These are phyloP conservation scores for Xanthorhoe designata DNA, from an alignment of 2,888 invertebrate genomes.

Conservation along the genomic window DNA sequence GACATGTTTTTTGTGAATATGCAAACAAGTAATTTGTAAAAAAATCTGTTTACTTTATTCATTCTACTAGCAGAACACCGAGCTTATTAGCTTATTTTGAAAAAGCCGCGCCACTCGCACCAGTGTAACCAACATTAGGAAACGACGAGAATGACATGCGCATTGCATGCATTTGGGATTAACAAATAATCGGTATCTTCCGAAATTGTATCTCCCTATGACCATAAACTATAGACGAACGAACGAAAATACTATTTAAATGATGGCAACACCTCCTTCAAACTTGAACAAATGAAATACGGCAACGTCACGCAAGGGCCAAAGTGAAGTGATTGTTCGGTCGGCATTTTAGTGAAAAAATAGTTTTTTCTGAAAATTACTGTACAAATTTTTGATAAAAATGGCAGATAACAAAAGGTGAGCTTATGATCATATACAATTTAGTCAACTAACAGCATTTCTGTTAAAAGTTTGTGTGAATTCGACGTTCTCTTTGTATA, in stretches of 20 bases:
- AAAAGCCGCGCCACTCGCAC: too few relatives aligned
- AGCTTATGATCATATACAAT: slow-evolving; percentile 47
- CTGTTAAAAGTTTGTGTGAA: slow-evolving; percentile 29
- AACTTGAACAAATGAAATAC: slow-evolving; percentile 84
- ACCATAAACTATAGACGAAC: slow-evolving; percentile 29
- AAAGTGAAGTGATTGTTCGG: slow-evolving; percentile 71
- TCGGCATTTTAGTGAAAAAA: slow-evolving; percentile 69
- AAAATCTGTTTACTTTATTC: too few relatives aligned
- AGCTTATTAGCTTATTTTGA: too few relatives aligned
- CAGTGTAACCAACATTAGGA: background rate
- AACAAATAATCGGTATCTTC: slow-evolving; percentile 32
- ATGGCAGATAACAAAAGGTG: slow-evolving; percentile 87
- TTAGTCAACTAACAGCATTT: background rate
- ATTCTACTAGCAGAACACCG: too few relatives aligned
- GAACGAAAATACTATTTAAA: too few relatives aligned
- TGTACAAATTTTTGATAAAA: slow-evolving; percentile 67
- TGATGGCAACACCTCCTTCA: slow-evolving; percentile 62
- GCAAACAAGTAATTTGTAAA: too few relatives aligned
- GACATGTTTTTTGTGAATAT: too few relatives aligned
- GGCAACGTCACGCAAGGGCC: slow-evolving; percentile 83
- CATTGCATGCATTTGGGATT: background rate
- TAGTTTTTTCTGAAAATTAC: slow-evolving; percentile 66
- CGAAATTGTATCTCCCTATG: slow-evolving; percentile 23
- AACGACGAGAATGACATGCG: slow-evolving; percentile 1
- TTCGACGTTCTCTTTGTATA: slow-evolving; percentile 53